These are phyloP conservation scores for Acanthisitta chloris DNA, from an alignment of 2,113 vertebrate genomes.

Conservation along the genomic window DNA sequence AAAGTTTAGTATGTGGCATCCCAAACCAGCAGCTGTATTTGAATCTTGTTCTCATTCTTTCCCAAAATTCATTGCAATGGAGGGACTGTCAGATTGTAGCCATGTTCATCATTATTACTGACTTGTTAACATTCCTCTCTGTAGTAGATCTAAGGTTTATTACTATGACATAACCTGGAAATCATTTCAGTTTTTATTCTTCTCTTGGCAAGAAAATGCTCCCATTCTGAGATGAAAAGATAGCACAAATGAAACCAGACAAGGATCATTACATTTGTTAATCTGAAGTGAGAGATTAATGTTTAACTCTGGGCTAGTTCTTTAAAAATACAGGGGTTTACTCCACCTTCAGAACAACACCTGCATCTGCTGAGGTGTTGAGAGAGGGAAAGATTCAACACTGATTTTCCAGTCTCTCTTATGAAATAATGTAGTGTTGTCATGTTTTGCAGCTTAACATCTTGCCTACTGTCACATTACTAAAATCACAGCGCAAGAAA, in stretches of 20 bases:
- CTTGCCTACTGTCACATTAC: slow-evolving; percentile 57
- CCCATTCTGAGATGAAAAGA: slow-evolving; percentile 29
- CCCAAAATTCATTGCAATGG: background rate
- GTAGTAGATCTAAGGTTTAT: background rate
- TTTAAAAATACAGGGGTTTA: background rate
- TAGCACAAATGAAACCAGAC: slow-evolving; percentile 44
- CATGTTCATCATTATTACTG: background rate
- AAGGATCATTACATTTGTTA: slow-evolving; percentile 28
- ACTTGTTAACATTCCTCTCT: slow-evolving; percentile 17
- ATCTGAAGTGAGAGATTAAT: slow-evolving; percentile 37
- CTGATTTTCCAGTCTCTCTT: slow-evolving; percentile 65
- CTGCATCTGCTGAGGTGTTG: slow-evolving; percentile 36
- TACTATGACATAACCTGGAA: slow-evolving; percentile 47
- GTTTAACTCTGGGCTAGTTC: background rate
- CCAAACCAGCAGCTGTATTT: background rate
- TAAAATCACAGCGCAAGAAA: slow-evolving; percentile 46
- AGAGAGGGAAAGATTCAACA: background rate
- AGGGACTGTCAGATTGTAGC: background rate
- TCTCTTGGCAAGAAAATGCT: slow-evolving; percentile 30
- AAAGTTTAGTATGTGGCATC: background rate
- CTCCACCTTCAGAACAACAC: slow-evolving; percentile 38
- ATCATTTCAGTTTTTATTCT: slow-evolving; percentile 11
- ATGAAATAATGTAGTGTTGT: slow-evolving; percentile 58
- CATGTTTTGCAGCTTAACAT: slow-evolving; percentile 61
- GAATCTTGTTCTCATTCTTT: background rate